Percentiles rank a stretch among this genome's conserved stretches.
phyloP scores from a whole-genome alignment of 2,797 vertebrate species.

The Pseudochromis fuscus region DNA sequence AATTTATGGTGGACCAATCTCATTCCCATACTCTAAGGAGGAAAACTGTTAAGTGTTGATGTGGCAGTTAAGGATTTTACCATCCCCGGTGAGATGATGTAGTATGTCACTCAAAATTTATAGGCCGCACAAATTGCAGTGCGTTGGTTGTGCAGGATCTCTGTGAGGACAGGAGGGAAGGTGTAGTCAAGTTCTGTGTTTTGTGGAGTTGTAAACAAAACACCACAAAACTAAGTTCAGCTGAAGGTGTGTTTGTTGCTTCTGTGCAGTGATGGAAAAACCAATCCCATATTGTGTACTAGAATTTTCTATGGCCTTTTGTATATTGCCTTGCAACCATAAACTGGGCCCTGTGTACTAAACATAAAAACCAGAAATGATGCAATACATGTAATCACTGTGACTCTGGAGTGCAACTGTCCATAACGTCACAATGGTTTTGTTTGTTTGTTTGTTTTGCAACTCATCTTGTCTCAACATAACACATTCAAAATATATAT shows the following conservation, averaged over 20 bases:
- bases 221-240: background rate
- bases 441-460: no score
- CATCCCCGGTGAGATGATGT: background rate
- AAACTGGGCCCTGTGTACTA: background rate
- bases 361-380: constrained; percentile 1
- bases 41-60: background rate
- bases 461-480: no score
- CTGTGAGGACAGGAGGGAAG: background rate
- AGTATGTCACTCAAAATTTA: background rate
- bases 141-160: background rate
- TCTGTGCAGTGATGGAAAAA: background rate
- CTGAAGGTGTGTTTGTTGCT: background rate
- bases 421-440: no score
- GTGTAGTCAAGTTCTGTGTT: background rate
- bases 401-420: background rate
- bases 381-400: background rate
- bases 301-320: no score
- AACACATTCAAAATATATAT: no score
- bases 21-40: background rate
- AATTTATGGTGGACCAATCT: no score
- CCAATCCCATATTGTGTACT: no score
- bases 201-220: background rate
- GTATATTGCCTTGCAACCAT: background rate
- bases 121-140: background rate
- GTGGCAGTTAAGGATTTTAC: background rate